These are phyloP conservation scores for Pseudopleuronectes americanus DNA, from an alignment of 2,797 vertebrate species.

Conservation along the genomic window DNA sequence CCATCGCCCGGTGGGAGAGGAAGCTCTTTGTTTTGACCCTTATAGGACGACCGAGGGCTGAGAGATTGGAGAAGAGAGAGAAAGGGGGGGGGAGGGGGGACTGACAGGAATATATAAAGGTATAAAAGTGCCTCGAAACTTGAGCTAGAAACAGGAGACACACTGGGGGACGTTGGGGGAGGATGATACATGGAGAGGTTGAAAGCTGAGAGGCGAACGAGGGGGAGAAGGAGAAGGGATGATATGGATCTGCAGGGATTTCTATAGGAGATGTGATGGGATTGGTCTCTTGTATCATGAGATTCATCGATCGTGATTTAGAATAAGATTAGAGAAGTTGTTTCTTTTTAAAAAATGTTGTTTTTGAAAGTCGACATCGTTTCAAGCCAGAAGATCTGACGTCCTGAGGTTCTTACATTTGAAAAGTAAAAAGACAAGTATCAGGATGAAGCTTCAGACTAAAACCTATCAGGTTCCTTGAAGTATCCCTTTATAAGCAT, in stretches of 20 bases:
- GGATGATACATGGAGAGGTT: constrained; percentile 13
- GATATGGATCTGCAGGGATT: constrained; percentile 50
- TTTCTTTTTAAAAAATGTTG: no score
- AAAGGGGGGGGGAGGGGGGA: not conserved
- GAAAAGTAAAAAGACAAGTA: no score
- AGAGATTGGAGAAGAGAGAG: not conserved
- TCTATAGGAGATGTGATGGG: not conserved
- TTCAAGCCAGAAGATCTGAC: no score
- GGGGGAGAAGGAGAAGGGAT: constrained; percentile 8
- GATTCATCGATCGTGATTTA: not conserved
- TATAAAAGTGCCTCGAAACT: constrained; percentile 1
- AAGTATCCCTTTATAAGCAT: no score
- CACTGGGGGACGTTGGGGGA: not conserved
- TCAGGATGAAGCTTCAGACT: no score
- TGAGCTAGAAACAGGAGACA: constrained; percentile 17
- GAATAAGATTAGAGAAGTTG: not conserved
- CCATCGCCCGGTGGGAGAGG: not conserved
- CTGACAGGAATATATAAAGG: not conserved
- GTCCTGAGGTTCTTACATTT: no score
- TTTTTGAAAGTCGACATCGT: no score
- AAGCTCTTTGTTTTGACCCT: constrained; percentile 37
- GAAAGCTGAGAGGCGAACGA: constrained; percentile 43
- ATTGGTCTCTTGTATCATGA: no score
- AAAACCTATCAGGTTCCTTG: no score
- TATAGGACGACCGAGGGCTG: constrained; percentile 13